Conservation (phyloP, 2,797 vertebrate species). For the Gobio occitaniae region DNA sequence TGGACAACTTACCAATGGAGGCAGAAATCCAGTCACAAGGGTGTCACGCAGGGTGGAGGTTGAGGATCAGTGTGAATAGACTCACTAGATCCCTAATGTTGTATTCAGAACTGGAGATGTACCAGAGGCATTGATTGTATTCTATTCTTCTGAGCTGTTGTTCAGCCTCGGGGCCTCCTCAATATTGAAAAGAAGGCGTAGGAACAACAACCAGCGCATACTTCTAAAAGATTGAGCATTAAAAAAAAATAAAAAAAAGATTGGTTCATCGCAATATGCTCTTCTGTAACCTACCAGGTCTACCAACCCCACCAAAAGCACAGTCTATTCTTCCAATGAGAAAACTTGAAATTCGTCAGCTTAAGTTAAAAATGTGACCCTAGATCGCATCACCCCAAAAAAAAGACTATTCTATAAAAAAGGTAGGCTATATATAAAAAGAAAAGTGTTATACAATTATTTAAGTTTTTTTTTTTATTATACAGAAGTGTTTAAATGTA, state of each 20-base stretch:
- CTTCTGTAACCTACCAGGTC: constrained; percentile 11
- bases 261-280: neutral
- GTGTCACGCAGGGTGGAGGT: neutral
- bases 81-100: neutral
- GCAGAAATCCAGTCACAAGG: neutral
- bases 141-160: constrained; percentile 15
- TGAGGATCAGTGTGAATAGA: neutral
- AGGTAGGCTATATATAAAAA: neutral
- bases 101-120: neutral
- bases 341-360: neutral
- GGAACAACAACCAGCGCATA: constrained; percentile 7
- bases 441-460: neutral
- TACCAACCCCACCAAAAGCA: neutral
- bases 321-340: neutral
- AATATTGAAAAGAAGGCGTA: neutral
- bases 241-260: neutral
- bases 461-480: neutral
- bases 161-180: constrained; percentile 8
- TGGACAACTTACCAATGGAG: neutral
- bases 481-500: neutral
- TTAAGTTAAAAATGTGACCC: neutral
- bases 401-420: neutral
- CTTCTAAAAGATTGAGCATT: neutral
- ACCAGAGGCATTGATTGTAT: constrained; percentile 15
- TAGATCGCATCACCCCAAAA: neutral